These are phyloP conservation scores for Campoletis sonorensis DNA, from an alignment of 1,140 invertebrate genomes.

Conservation along the genomic window DNA sequence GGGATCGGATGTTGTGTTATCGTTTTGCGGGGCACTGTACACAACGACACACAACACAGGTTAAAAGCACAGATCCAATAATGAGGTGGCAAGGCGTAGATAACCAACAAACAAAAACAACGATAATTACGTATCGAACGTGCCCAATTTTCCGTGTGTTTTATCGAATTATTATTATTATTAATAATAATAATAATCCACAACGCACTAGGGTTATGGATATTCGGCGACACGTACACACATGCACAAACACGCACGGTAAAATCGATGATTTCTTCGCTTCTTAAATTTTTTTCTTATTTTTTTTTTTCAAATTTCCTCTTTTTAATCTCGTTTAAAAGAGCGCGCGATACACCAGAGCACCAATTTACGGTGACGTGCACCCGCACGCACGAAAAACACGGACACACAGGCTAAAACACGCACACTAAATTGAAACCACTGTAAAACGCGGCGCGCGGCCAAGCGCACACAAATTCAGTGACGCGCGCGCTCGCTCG, in stretches of 20 bases:
- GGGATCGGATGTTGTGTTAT: constrained; percentile 80
- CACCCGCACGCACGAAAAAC: not conserved
- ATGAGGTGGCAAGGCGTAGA: not conserved
- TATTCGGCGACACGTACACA: constrained; percentile 10
- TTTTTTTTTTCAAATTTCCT: constrained; percentile 33
- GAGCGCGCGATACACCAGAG: no score
- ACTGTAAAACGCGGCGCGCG: not conserved
- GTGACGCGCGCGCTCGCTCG: not conserved
- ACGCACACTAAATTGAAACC: constrained; percentile 32
- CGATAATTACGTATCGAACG: constrained; percentile 12
- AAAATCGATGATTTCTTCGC: not conserved
- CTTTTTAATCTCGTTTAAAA: no score
- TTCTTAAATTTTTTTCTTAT: constrained; percentile 37
- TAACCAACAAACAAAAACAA: not conserved
- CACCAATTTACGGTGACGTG: not conserved
- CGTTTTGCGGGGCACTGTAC: constrained; percentile 76
- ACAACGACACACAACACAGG: constrained; percentile 76
- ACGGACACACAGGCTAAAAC: constrained; percentile 1
- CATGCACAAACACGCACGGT: constrained; percentile 25
- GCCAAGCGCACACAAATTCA: constrained; percentile 26
- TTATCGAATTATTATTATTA: constrained; percentile 20
- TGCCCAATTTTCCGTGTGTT: constrained; percentile 16
- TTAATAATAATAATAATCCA: no score
- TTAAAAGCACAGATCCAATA: not conserved
- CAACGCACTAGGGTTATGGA: no score